Conservation (phyloP, 2,113 vertebrate genomes). For the Eulacestoma nigropectus region DNA sequence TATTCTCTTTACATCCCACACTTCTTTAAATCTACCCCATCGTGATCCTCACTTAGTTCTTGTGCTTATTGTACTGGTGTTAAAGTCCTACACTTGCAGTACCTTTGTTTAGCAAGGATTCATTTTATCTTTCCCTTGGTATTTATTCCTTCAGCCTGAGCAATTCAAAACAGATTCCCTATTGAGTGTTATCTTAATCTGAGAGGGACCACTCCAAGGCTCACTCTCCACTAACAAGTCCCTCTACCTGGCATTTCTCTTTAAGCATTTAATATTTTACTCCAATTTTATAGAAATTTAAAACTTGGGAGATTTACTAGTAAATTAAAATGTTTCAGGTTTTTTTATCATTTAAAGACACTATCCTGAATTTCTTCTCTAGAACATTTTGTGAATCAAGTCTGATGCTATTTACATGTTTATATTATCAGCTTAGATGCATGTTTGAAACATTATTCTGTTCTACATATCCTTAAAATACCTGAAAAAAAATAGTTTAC, state of each 20-base stretch:
- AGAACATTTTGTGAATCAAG: neutral
- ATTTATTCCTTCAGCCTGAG: neutral
- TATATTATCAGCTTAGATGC: neutral
- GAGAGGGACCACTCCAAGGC: neutral
- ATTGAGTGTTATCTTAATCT: conserved; percentile 19
- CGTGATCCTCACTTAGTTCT: neutral
- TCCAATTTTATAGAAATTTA: neutral
- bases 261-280: neutral
- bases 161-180: conserved; percentile 17
- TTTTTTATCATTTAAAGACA: neutral
- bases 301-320: neutral
- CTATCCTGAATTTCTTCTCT: neutral
- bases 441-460: neutral
- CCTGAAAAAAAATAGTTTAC: neutral
- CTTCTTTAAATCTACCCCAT: neutral
- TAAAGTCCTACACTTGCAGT: neutral
- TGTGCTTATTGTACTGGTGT: neutral
- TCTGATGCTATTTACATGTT: neutral
- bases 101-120: conserved; percentile 18
- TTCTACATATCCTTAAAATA: neutral
- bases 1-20: neutral
- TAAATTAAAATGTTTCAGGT: neutral
- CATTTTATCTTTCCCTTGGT: neutral
- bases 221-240: neutral
- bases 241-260: neutral